Evolutionary conservation across 2,888 invertebrate species (phyloP), one percentile per base, ranked within the genome.

Genomic region (Dyspetes luteomarginatus): DNA sequence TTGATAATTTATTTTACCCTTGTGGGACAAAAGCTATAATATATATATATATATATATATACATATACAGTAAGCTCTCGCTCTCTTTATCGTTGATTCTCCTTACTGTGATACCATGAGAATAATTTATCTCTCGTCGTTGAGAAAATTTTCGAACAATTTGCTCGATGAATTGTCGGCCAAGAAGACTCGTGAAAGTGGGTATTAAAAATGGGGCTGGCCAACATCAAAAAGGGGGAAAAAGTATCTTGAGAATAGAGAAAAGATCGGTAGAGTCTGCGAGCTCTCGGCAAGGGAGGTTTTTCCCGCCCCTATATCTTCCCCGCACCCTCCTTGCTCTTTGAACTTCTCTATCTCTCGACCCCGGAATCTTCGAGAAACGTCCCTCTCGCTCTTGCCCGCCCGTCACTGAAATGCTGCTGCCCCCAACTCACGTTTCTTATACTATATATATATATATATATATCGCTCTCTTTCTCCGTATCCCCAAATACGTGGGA

Each of bases 141-240:
- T 74, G 81, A 78, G 81, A 78, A 81, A 81, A 81, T 81, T 78
- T 81, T 74, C 78, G 58, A 81, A 78, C 81, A 78, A 81, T 81
- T 81, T 78, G 78, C 78, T 36, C 74, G 58, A 58, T 69, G 81
- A 81, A 81, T 78, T 74, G 77, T 71, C 69, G 58, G 73, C n/a
- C 36, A 68, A 72, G 73, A 76, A 81, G 78, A 72, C 75, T 76
- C 48, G 50, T 67, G 69, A 73, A 76, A 83, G 75, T 81, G 81
- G 76, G 78, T 81, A 83, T 83, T 83, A 83, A 83, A 78, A 83
- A 83, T 72, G 76, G 79, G 77, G 77, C 69, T 77, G 77, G 67
- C 64, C 77, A 17, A 67, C 78, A 72, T 79, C 62, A 55, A 52
- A 55, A 71, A 65, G 68, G 80, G 68, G 74, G 26, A 28, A 15